Percentiles rank a stretch among this genome's conserved stretches.
phyloP scores from a whole-genome alignment of 2,797 vertebrate genomes.

The Chelon labrosus region DNA sequence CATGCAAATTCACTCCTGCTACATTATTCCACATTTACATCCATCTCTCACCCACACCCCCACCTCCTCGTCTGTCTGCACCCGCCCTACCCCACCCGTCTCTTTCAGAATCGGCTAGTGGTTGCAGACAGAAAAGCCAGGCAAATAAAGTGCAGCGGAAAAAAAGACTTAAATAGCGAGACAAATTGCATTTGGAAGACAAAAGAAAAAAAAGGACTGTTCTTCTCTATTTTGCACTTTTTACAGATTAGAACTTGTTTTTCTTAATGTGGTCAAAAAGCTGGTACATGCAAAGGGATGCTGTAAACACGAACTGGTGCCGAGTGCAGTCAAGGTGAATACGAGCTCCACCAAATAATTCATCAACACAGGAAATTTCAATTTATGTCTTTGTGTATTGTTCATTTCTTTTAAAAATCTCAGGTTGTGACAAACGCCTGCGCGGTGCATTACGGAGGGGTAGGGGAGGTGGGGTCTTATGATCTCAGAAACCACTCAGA shows the following conservation, averaged over 20 bases:
- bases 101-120: constrained; percentile 57
- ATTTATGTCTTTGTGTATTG: constrained; percentile 64
- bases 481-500: constrained; percentile 57
- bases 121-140: constrained; percentile 88
- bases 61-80: constrained; percentile 61
- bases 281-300: constrained; percentile 52
- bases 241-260: constrained; percentile 66
- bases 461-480: neutral
- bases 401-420: constrained; percentile 43
- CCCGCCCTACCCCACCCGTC: constrained; percentile 55
- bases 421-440: constrained; percentile 47
- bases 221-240: constrained; percentile 36
- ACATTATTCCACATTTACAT: constrained; percentile 99
- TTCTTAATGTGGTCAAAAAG: constrained; percentile 69
- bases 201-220: constrained; percentile 84
- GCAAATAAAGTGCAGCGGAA: constrained; percentile 90
- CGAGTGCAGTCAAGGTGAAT: constrained; percentile 47
- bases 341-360: constrained; percentile 72
- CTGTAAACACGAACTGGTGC: constrained; percentile 51
- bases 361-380: constrained; percentile 65
- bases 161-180: constrained; percentile 88
- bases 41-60: constrained; percentile 74
- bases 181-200: constrained; percentile 87
- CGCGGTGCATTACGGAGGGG: constrained; percentile 9
- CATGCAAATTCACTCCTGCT: constrained; percentile 99